A percentile compares a stretch with the other conserved stretches of the same genome.
phyloP scores from a whole-genome alignment of 2,888 invertebrate species.

The Xanthia togata region DNA sequence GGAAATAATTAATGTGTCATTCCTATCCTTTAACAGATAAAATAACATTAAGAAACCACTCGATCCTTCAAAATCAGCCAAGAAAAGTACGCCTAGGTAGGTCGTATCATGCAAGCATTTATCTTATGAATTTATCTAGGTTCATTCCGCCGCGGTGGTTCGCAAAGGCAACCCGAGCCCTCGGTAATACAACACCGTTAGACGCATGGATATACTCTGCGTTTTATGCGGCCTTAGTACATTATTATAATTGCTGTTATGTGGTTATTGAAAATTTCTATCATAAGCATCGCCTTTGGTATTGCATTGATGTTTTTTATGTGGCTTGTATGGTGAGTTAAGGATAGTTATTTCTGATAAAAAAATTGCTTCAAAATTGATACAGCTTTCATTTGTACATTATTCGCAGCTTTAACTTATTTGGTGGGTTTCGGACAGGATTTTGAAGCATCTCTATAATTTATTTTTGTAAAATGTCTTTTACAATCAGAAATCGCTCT shows the following conservation, averaged over 20 bases:
- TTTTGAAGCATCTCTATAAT: neutral
- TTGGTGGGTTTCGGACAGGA: neutral
- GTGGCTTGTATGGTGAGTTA: neutral
- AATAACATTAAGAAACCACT: slow-evolving; percentile 49
- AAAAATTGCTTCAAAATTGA: too few relatives aligned
- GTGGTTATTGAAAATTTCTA: slow-evolving; percentile 53
- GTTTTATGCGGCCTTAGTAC: slow-evolving; percentile 58
- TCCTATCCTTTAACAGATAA: slow-evolving; percentile 25
- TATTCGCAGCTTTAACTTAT: neutral
- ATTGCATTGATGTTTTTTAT: slow-evolving; percentile 23
- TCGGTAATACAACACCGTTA: slow-evolving; percentile 63
- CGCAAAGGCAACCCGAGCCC: slow-evolving; percentile 65
- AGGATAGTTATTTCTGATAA: neutral
- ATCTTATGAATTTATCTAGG: slow-evolving; percentile 65
- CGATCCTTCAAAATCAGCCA: slow-evolving; percentile 59
- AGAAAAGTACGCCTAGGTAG: slow-evolving; percentile 54
- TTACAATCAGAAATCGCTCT: neutral
- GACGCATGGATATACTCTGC: slow-evolving; percentile 45
- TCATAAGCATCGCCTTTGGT: slow-evolving; percentile 25
- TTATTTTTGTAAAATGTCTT: neutral
- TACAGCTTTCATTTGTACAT: neutral
- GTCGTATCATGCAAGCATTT: slow-evolving; percentile 56
- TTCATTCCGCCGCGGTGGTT: slow-evolving; percentile 66
- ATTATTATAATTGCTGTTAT: slow-evolving; percentile 61
- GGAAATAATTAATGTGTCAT: slow-evolving; percentile 32